Percentiles rank a stretch among this genome's conserved stretches.
phyloP scores from a whole-genome alignment of 2,113 vertebrate species.

The Scartelaos histophorus region DNA sequence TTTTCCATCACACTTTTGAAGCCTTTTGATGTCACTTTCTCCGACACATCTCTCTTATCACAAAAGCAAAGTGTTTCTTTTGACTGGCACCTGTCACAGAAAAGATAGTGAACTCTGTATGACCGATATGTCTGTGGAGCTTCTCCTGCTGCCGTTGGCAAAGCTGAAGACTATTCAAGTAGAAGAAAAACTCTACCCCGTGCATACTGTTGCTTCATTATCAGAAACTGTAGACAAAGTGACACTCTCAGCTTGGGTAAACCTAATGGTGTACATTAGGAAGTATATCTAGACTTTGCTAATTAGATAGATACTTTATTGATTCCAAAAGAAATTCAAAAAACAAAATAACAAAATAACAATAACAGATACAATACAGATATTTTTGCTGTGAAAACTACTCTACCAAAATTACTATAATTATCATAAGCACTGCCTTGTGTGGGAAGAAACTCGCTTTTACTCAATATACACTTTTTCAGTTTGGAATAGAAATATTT shows the following conservation, averaged over 20 bases:
- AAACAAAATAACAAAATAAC: no score
- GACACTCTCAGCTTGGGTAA: background rate
- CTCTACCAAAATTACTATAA: no score
- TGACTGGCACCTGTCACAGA: slow-evolving; percentile 13
- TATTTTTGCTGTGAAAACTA: no score
- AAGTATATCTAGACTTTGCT: background rate
- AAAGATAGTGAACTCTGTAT: slow-evolving; percentile 13
- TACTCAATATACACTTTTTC: background rate
- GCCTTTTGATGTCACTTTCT: slow-evolving; percentile 11
- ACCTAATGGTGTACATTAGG: background rate
- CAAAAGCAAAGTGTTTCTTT: background rate
- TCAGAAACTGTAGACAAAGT: background rate
- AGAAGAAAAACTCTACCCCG: background rate
- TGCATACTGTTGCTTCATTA: background rate
- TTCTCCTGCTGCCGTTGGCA: background rate
- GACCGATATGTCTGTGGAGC: background rate
- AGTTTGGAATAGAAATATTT: background rate
- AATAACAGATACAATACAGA: no score
- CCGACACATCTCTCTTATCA: background rate
- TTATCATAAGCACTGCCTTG: no score
- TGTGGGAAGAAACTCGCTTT: no score
- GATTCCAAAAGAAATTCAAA: no score
- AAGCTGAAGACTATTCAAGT: background rate
- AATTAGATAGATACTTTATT: background rate
- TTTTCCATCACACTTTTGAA: background rate